A percentile compares a stretch with the other conserved stretches of the same genome.
These are phyloP conservation scores for Python bivittatus DNA, from an alignment of 2,113 vertebrate genomes.

Conservation along the genomic window DNA sequence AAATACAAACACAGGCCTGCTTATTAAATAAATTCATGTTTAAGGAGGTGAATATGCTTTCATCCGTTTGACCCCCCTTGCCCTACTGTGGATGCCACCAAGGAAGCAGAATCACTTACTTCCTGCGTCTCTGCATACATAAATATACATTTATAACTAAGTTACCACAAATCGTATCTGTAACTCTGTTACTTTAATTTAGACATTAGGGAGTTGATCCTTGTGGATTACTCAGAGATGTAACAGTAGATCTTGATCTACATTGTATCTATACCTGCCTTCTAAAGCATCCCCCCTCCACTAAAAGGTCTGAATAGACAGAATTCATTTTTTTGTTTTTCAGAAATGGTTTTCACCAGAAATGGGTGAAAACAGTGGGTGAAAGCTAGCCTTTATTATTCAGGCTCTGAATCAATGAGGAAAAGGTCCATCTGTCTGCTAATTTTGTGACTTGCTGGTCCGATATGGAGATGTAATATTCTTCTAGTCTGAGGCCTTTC, in stretches of 20 bases:
- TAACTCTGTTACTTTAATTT: neutral
- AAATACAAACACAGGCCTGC: constrained; percentile 26
- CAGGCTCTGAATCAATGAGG: neutral
- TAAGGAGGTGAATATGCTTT: neutral
- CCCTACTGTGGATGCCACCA: neutral
- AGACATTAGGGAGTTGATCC: neutral
- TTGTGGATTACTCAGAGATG: neutral
- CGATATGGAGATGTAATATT: neutral
- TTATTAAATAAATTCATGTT: neutral
- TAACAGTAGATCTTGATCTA: neutral
- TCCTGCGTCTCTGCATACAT: neutral
- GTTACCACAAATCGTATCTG: neutral
- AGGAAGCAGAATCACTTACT: neutral
- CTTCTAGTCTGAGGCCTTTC: neutral
- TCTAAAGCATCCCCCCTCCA: neutral
- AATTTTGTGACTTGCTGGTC: neutral
- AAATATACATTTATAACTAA: neutral
- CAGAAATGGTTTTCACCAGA: neutral
- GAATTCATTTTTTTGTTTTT: neutral
- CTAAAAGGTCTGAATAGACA: neutral
- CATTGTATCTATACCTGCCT: neutral
- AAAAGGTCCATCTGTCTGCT: neutral
- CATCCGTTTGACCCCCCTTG: neutral
- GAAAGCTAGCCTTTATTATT: neutral
- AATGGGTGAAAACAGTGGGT: neutral